These are phyloP conservation scores for Psettodes erumei DNA, from an alignment of 2,113 vertebrate species.

Conservation along the genomic window DNA sequence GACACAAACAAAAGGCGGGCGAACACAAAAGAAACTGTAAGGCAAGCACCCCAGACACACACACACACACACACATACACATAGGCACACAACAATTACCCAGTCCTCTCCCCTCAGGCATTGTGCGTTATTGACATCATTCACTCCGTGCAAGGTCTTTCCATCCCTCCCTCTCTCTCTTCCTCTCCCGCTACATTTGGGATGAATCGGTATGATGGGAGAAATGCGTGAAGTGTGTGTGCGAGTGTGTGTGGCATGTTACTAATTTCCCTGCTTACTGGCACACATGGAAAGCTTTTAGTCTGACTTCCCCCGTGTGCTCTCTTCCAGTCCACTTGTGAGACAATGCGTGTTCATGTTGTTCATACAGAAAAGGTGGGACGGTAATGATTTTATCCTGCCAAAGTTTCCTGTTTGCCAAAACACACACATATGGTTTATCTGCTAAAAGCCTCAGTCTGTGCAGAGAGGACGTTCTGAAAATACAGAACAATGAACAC, in stretches of 20 bases:
- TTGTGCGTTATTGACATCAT: slow-evolving; percentile 76
- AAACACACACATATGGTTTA: slow-evolving; percentile 55
- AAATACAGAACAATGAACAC: slow-evolving; percentile 30
- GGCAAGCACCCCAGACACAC: slow-evolving; percentile 38
- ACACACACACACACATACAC: slow-evolving; percentile 37
- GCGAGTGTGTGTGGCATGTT: slow-evolving; percentile 58
- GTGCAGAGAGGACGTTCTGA: slow-evolving; percentile 16
- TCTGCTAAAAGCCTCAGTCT: slow-evolving; percentile 20
- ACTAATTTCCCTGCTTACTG: slow-evolving; percentile 69
- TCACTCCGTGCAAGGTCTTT: slow-evolving; percentile 72
- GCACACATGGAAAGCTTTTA: slow-evolving; percentile 74
- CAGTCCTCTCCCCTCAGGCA: slow-evolving; percentile 51
- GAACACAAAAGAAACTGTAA: slow-evolving; percentile 66
- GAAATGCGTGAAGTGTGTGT: slow-evolving; percentile 57
- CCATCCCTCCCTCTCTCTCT: slow-evolving; percentile 38
- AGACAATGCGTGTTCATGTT: slow-evolving; percentile 55
- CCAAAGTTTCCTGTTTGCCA: slow-evolving; percentile 57
- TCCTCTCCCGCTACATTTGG: slow-evolving; percentile 62
- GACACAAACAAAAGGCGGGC: slow-evolving; percentile 71
- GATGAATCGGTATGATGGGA: slow-evolving; percentile 69
- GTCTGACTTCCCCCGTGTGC: slow-evolving; percentile 46
- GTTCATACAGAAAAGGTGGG: slow-evolving; percentile 38
- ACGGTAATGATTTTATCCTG: slow-evolving; percentile 48
- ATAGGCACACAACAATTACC: slow-evolving; percentile 50
- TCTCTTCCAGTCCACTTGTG: slow-evolving; percentile 45